Conservation (phyloP, 2,888 invertebrate genomes). For the Fragum sueziense region DNA sequence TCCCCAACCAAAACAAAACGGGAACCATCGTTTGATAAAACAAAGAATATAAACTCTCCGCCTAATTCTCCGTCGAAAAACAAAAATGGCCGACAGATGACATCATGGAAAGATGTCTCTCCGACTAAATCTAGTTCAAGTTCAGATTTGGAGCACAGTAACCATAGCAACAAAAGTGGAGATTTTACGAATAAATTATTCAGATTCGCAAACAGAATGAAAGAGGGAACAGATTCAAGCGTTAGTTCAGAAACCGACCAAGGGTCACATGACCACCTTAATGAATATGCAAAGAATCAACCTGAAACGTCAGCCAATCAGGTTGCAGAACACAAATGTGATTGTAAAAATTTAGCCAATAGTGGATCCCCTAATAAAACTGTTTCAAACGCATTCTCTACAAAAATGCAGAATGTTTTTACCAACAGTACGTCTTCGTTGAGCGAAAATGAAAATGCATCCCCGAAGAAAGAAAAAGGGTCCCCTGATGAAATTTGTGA, state of each 20-base stretch:
- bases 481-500: conserved; percentile 76
- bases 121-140: conserved; percentile 64
- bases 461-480: conserved; percentile 54
- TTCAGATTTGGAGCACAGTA: conserved; percentile 51
- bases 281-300: conserved; percentile 66
- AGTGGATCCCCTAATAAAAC: conserved; percentile 49
- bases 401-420: conserved; percentile 47
- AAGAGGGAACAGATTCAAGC: conserved; percentile 46
- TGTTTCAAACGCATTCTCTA: conserved; percentile 37
- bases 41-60: conserved; percentile 37
- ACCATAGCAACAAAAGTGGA: conserved; percentile 49
- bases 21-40: conserved; percentile 23
- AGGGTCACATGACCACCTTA: conserved; percentile 23
- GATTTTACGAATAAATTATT: conserved; percentile 42
- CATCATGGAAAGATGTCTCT: conserved; percentile 74
- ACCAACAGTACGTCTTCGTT: conserved; percentile 49
- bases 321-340: conserved; percentile 49
- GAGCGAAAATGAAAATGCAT: conserved; percentile 51
- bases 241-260: conserved; percentile 57
- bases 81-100: conserved; percentile 46
- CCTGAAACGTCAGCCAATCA: conserved; percentile 57
- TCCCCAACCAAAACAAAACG: conserved; percentile 45
- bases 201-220: conserved; percentile 48
- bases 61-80: conserved; percentile 46
- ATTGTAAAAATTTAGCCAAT: conserved; percentile 48